Conservation (phyloP, 92 coral and sea anemone species). For the Pocillopora meandrina region DNA sequence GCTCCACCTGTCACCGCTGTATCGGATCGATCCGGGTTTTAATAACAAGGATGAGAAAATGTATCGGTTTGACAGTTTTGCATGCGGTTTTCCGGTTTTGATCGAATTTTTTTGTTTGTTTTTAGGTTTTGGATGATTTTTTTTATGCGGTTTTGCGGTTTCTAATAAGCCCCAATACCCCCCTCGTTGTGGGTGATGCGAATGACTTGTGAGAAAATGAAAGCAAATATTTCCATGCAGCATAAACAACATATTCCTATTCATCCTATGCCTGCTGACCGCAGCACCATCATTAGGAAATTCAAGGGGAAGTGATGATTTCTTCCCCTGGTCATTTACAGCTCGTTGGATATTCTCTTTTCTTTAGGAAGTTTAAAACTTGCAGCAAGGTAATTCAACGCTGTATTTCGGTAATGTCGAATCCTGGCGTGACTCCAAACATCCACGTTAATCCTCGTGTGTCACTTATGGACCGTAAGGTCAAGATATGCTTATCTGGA, state of each 20-base stretch:
- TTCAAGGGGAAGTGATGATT: no score
- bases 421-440: neutral
- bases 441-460: constrained; percentile 18
- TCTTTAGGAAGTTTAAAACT: neutral
- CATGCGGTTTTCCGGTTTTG: no score
- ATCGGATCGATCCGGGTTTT: no score
- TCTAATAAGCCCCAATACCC: no score
- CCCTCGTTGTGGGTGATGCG: no score
- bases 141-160: no score
- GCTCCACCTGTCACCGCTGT: no score
- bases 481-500: constrained; percentile 30
- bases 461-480: constrained; percentile 35
- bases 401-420: constrained; percentile 1
- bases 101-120: no score
- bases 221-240: neutral
- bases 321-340: neutral
- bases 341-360: neutral
- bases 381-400: neutral
- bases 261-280: neutral
- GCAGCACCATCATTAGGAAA: neutral
- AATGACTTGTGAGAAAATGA: no score
- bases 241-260: neutral
- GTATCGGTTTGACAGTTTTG: no score
- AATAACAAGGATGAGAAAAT: no score
- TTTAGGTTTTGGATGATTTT: no score